phyloP scores from a whole-genome alignment of 2,113 vertebrate genomes.

The Fukomys damarensis region DNA sequence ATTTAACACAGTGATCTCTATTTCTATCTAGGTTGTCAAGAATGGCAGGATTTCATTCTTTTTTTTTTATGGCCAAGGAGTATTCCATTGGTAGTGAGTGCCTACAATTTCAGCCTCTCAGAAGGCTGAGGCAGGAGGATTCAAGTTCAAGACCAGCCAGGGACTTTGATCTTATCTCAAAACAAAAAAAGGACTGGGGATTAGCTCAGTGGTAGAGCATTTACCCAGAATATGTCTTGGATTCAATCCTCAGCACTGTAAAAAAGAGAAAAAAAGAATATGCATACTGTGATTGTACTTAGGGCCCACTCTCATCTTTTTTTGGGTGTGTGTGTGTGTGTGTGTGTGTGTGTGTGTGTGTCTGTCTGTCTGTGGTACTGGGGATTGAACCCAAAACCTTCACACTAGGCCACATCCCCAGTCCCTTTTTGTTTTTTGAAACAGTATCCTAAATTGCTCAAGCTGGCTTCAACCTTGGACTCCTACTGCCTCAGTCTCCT shows the following conservation, averaged over 20 bases:
- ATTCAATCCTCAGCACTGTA: not conserved
- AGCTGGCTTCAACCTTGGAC: not conserved
- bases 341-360: not conserved
- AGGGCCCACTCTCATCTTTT: not conserved
- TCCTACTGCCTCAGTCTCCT: not conserved
- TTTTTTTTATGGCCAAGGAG: not conserved
- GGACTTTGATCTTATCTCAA: not conserved
- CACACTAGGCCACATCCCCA: not conserved
- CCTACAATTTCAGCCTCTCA: not conserved
- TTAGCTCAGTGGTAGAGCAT: not conserved
- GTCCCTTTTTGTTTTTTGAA: not conserved
- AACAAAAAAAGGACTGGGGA: not conserved
- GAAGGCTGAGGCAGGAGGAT: not conserved
- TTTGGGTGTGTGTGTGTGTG: not conserved
- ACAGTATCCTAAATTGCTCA: not conserved
- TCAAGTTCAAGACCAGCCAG: not conserved
- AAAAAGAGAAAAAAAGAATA: not conserved
- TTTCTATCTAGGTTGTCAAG: not conserved
- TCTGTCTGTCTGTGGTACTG: not conserved
- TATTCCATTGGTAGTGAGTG: not conserved
- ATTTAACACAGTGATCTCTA: not conserved
- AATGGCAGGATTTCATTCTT: not conserved
- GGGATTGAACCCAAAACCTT: not conserved
- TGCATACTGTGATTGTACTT: not conserved
- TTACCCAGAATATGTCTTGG: not conserved